These are phyloP conservation scores for Apostichopus parvimensis DNA, from an alignment of 35 echinoderm and acorn worm genomes.

Conservation along the genomic window DNA sequence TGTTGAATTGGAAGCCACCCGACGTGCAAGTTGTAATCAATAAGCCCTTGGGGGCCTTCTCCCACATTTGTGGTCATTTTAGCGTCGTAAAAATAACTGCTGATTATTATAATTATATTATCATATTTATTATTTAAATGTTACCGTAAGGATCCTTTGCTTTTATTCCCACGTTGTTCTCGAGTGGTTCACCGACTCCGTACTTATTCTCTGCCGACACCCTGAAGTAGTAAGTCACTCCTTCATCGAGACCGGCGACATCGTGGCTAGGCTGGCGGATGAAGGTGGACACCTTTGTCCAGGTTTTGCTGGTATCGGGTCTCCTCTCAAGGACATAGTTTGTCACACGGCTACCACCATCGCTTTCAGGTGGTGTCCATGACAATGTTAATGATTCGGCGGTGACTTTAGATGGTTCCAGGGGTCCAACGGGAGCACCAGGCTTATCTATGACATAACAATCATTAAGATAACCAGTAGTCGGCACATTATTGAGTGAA, in stretches of 20 bases:
- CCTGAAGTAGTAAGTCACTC: constrained; percentile 77
- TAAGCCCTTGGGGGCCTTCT: too few relatives aligned
- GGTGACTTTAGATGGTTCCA: constrained; percentile 90
- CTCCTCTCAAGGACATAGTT: constrained; percentile 97
- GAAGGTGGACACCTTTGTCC: constrained; percentile 93
- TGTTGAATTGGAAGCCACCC: too few relatives aligned
- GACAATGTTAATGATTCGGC: constrained; percentile 93
- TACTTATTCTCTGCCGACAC: constrained; percentile 89
- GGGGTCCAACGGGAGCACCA: constrained; percentile 81
- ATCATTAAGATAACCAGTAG: too few relatives aligned
- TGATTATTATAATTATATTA: too few relatives aligned
- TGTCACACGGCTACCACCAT: constrained; percentile 92
- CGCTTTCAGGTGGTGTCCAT: constrained; percentile 97
- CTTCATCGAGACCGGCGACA: constrained; percentile 79
- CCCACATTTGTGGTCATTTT: too few relatives aligned
- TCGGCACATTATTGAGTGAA: too few relatives aligned
- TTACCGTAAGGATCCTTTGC: constrained; percentile 85
- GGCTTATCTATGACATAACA: constrained; percentile 72
- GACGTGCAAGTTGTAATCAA: too few relatives aligned
- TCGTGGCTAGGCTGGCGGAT: constrained; percentile 69
- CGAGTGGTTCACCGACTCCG: constrained; percentile 80
- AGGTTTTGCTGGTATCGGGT: constrained; percentile 62
- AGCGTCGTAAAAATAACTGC: too few relatives aligned
- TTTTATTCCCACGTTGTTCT: constrained; percentile 54
- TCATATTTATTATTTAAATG: background rate